These are phyloP conservation scores for Amblyornis subalaris DNA, from an alignment of 2,113 vertebrate genomes.

Conservation along the genomic window DNA sequence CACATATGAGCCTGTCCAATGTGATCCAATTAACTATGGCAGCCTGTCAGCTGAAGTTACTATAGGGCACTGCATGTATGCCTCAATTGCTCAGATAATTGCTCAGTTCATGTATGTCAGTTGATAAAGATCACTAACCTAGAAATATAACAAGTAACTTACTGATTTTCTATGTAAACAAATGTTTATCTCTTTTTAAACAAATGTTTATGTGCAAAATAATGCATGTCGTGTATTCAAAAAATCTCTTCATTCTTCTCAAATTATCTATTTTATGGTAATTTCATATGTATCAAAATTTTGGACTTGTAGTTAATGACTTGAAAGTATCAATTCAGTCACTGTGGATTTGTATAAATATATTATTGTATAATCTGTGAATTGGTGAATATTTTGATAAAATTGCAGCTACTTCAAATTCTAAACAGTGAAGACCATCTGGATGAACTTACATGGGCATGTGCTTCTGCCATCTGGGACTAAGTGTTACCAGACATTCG, in stretches of 20 bases:
- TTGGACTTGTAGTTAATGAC: background rate
- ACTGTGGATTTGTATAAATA: background rate
- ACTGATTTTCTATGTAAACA: background rate
- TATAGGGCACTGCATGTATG: background rate
- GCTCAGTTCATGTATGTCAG: background rate
- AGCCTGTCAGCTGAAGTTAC: slow-evolving; percentile 8
- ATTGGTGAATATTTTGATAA: background rate
- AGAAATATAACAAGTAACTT: background rate
- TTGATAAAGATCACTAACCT: background rate
- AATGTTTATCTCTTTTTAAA: background rate
- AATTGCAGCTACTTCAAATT: background rate
- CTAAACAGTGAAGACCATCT: background rate
- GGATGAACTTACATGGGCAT: background rate
- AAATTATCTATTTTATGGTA: background rate
- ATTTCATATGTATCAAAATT: background rate
- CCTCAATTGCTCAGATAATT: background rate
- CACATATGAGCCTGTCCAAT: background rate
- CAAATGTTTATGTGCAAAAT: background rate
- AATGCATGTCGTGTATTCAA: background rate
- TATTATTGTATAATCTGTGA: background rate
- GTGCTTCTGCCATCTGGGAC: background rate
- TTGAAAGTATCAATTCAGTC: background rate
- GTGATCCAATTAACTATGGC: background rate
- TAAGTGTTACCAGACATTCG: background rate
- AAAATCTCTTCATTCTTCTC: background rate